Conservation (phyloP, 2,113 vertebrate species). For the Opisthocomus hoazin region DNA sequence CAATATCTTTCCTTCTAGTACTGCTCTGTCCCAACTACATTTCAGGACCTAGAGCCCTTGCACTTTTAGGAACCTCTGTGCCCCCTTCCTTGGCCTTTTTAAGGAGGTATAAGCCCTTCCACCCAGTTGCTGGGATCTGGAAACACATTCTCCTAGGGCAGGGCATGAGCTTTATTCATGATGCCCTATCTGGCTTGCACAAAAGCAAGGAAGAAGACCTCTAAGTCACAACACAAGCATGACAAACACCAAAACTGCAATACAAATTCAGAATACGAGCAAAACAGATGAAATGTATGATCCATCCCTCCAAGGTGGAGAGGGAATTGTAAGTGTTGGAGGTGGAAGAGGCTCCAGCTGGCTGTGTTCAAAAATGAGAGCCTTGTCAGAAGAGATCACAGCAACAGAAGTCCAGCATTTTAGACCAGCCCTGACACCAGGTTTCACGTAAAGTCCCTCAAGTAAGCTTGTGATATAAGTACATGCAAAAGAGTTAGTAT, state of each 20-base stretch:
- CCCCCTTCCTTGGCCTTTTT: neutral
- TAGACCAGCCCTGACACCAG: neutral
- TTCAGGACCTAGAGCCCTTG: neutral
- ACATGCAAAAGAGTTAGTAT: neutral
- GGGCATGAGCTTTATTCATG: neutral
- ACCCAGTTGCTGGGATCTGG: neutral
- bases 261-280: neutral
- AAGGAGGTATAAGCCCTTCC: neutral
- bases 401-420: neutral
- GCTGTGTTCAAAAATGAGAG: neutral
- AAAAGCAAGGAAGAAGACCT: neutral
- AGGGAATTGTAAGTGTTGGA: neutral
- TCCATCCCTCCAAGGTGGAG: neutral
- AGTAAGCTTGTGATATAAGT: neutral
- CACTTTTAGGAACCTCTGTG: neutral
- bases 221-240: neutral
- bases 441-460: neutral
- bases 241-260: neutral
- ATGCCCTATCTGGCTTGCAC: neutral
- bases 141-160: neutral
- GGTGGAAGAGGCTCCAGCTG: neutral
- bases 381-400: neutral
- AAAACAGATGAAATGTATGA: neutral
- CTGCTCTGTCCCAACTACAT: neutral
- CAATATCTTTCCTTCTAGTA: neutral